Evolutionary conservation across 2,888 invertebrate genomes (phyloP).

Genomic region (Chalcosyrphus nemorum): DNA sequence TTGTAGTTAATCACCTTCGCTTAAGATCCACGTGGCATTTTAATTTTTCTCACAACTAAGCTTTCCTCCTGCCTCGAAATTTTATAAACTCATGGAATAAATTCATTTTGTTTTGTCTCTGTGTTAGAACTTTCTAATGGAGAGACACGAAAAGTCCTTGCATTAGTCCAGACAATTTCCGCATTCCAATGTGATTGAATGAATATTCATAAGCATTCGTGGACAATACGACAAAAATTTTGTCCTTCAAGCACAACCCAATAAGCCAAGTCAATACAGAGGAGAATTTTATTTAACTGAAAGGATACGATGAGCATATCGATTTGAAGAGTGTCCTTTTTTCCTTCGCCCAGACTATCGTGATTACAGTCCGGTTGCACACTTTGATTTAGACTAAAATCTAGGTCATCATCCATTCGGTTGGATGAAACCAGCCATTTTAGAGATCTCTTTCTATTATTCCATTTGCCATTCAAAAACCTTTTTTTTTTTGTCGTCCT

Average conservation of each 20-base stretch:
- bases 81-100: neutral
- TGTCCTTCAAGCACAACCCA: neutral
- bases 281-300: neutral
- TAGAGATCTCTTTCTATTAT: constrained; percentile 5
- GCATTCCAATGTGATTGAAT: neutral
- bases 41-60: neutral
- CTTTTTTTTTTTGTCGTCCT: constrained; percentile 10
- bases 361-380: constrained; percentile 43
- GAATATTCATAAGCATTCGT: neutral
- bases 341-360: neutral
- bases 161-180: neutral
- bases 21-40: neutral
- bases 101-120: neutral
- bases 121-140: too few relatives aligned
- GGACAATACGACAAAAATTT: neutral
- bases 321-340: constrained; percentile 10
- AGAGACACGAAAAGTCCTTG: neutral
- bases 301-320: neutral
- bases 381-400: constrained; percentile 30
- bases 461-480: constrained; percentile 44
- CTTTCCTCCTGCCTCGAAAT: neutral
- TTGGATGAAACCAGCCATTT: constrained; percentile 22
- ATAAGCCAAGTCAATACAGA: neutral
- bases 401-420: constrained; percentile 29
- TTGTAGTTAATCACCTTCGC: neutral